These are phyloP conservation scores for Cricetomys ansorgei DNA, from an alignment of 2,113 vertebrate species.

Conservation along the genomic window DNA sequence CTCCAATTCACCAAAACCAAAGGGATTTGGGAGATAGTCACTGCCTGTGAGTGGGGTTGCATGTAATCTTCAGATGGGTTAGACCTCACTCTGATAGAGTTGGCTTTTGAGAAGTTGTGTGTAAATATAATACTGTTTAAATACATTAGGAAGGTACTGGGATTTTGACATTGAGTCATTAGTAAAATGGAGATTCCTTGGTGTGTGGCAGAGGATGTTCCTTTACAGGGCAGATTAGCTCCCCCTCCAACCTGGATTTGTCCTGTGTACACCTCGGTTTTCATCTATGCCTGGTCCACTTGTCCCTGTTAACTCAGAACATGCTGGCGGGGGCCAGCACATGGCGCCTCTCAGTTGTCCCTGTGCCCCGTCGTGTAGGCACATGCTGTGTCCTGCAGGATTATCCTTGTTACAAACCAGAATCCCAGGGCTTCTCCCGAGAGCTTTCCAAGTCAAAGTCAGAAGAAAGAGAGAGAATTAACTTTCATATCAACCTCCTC, in stretches of 20 bases:
- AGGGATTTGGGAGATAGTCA: neutral
- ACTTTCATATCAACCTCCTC: constrained; percentile 8
- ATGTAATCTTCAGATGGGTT: neutral
- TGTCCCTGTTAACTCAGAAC: neutral
- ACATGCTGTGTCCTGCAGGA: neutral
- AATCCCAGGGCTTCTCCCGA: neutral
- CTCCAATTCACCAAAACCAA: too few species aligned
- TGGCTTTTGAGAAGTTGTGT: neutral
- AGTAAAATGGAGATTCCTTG: neutral
- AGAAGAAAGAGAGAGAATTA: neutral
- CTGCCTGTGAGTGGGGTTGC: neutral
- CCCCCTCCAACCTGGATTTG: neutral
- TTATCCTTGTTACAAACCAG: neutral
- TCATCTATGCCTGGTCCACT: neutral
- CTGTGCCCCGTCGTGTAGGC: neutral
- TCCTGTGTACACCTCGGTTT: constrained; percentile 3
- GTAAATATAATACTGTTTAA: neutral
- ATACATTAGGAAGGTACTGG: neutral
- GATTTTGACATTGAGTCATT: neutral
- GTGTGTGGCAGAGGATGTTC: neutral
- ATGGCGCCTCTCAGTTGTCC: neutral
- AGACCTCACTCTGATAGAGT: neutral
- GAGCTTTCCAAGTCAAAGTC: neutral
- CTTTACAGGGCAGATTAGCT: neutral
- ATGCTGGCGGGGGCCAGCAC: too few species aligned